Evolutionary conservation across 2,113 vertebrate genomes (phyloP).

Genomic region (Macrotus californicus): DNA sequence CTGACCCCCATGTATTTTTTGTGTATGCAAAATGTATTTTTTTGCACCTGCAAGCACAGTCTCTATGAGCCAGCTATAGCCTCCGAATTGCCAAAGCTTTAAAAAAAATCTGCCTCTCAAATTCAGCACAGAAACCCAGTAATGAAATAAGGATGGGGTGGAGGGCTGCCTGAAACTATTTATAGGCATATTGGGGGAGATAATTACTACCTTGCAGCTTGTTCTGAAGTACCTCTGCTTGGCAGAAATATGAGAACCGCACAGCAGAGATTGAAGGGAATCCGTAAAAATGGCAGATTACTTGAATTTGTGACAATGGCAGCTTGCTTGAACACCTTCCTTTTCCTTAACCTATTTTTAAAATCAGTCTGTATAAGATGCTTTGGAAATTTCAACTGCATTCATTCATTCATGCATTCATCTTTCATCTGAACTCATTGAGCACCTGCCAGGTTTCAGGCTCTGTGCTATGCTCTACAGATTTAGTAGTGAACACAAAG

Average conservation of each 20-base stretch:
- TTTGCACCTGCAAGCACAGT: slow-evolving; percentile 63
- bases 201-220: slow-evolving; percentile 63
- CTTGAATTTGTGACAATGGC: background rate
- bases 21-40: slow-evolving; percentile 49
- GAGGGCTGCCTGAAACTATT: slow-evolving; percentile 68
- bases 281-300: background rate
- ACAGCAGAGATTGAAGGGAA: background rate
- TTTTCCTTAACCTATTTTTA: background rate
- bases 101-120: slow-evolving; percentile 55
- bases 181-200: slow-evolving; percentile 60
- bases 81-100: slow-evolving; percentile 56
- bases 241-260: background rate
- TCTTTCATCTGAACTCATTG: background rate
- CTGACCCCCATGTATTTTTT: slow-evolving; percentile 57
- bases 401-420: background rate
- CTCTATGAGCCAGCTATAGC: slow-evolving; percentile 48
- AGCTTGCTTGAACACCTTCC: background rate
- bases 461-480: background rate
- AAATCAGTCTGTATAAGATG: background rate
- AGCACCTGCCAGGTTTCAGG: background rate
- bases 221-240: slow-evolving; percentile 57
- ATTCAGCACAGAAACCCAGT: slow-evolving; percentile 60
- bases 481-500: background rate
- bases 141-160: slow-evolving; percentile 42
- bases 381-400: background rate